These are phyloP conservation scores for Nemurella pictetii DNA, from an alignment of 2,888 invertebrate species.

Conservation along the genomic window DNA sequence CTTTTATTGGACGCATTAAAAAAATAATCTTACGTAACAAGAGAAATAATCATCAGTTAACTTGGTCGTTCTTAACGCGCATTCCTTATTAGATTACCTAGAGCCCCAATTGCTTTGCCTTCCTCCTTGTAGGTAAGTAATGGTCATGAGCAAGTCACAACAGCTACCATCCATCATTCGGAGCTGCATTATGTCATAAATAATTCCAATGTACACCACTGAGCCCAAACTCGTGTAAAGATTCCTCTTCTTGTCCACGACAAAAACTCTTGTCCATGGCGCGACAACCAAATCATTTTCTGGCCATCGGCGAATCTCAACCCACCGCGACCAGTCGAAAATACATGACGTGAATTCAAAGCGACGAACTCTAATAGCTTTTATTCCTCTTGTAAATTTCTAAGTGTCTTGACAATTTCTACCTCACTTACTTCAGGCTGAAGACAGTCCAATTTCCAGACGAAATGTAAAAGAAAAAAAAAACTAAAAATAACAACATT, in stretches of 20 bases:
- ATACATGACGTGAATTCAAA: background rate
- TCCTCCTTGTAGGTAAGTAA: background rate
- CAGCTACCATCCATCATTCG: conserved; percentile 24
- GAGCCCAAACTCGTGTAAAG: background rate
- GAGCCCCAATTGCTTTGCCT: background rate
- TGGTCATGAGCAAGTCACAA: background rate
- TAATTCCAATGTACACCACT: background rate
- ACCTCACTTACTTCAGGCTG: background rate
- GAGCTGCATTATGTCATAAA: conserved; percentile 27
- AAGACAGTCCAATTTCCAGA: background rate
- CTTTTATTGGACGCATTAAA: background rate
- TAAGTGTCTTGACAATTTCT: background rate
- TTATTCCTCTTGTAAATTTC: background rate
- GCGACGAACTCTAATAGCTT: conserved; percentile 11
- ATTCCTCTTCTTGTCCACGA: background rate
- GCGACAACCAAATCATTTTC: background rate
- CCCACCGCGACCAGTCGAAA: background rate
- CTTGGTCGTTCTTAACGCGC: background rate
- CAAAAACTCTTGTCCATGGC: background rate
- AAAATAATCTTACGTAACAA: background rate
- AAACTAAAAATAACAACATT: too few species aligned
- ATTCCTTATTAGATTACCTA: conserved; percentile 7
- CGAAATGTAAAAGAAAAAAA: background rate
- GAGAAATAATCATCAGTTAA: background rate
- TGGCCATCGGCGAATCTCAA: background rate